These are phyloP conservation scores for Xerus inauris DNA, from an alignment of 2,113 vertebrate species.

Conservation along the genomic window DNA sequence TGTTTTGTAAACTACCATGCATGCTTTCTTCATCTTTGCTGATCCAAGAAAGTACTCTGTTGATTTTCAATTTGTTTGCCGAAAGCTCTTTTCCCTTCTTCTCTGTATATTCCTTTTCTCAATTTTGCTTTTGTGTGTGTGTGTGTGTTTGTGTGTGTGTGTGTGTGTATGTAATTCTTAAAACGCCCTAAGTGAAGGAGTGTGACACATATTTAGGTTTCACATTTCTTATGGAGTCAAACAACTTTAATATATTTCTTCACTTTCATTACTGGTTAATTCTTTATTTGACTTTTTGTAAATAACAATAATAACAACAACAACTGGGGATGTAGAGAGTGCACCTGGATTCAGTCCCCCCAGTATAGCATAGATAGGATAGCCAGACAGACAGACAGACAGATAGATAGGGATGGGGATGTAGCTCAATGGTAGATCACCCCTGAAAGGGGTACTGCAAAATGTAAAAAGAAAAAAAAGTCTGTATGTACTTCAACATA, in stretches of 20 bases:
- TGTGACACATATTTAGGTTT: background rate
- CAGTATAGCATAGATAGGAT: too few relatives aligned
- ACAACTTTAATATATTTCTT: slow-evolving; percentile 32
- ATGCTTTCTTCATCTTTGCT: background rate
- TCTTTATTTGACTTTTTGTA: background rate
- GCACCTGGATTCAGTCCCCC: too few relatives aligned
- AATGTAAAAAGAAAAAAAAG: background rate
- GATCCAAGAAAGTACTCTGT: background rate
- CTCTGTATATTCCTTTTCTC: background rate
- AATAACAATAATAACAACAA: too few relatives aligned
- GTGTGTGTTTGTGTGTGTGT: background rate
- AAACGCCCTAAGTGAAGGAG: background rate
- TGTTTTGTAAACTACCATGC: background rate
- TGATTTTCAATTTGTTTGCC: background rate
- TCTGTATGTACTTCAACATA: slow-evolving; percentile 12
- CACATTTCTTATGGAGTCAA: slow-evolving; percentile 16
- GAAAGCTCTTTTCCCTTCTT: background rate
- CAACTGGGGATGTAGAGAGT: too few relatives aligned
- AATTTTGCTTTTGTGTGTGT: background rate
- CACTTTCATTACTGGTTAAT: slow-evolving; percentile 13
- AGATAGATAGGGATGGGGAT: background rate
- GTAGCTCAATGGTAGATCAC: background rate
- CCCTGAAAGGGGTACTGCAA: background rate
- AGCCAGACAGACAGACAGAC: too few relatives aligned
- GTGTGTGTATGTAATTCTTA: slow-evolving; percentile 6